Base-by-base conservation (phyloP, 2,797 vertebrate genomes). In the Chelmon rostratus region DNA sequence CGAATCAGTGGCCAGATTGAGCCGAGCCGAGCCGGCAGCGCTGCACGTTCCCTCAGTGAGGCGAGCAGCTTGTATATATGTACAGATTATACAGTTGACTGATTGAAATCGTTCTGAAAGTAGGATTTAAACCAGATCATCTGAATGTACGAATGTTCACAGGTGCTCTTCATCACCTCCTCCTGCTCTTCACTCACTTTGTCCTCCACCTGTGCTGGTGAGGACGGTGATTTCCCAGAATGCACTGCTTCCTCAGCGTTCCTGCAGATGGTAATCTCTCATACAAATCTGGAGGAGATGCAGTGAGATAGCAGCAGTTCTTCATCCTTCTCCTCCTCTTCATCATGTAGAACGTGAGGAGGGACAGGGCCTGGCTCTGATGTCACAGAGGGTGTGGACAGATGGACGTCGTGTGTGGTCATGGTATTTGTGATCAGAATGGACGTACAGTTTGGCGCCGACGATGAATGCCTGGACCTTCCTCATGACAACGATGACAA, bases 81-180 rank as follows among this genome's bases (percentile, higher is more conserved):
- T n/a, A n/a, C n/a, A n/a, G n/a, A n/a, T n/a, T n/a, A n/a, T n/a
- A n/a, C n/a, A n/a, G n/a, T n/a, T n/a, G n/a, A n/a, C n/a, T n/a
- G n/a, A n/a, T n/a, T n/a, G n/a, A n/a, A n/a, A n/a, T n/a, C n/a
- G n/a, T n/a, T n/a, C n/a, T n/a, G n/a, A n/a, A n/a, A n/a, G n/a
- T n/a, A n/a, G n/a, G n/a, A n/a, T n/a, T n/a, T n/a, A n/a, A n/a
- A n/a, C n/a, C n/a, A n/a, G n/a, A n/a, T n/a, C n/a, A n/a, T n/a
- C n/a, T n/a, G n/a, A n/a, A n/a, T n/a, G n/a, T 50, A 50, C 49
- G 50, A 21, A n/a, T 50, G 49, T 50, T 50, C n/a, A 50, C 49
- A 23, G 4, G 49, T 50, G 49, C 9, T 23, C 49, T 23, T 50
- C 49, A 50, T 50, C 49, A 23, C 49, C n/a, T 50, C 49, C 10